Evolutionary conservation across 2,888 invertebrate species (phyloP).

Genomic region (Pandemis corylana): DNA sequence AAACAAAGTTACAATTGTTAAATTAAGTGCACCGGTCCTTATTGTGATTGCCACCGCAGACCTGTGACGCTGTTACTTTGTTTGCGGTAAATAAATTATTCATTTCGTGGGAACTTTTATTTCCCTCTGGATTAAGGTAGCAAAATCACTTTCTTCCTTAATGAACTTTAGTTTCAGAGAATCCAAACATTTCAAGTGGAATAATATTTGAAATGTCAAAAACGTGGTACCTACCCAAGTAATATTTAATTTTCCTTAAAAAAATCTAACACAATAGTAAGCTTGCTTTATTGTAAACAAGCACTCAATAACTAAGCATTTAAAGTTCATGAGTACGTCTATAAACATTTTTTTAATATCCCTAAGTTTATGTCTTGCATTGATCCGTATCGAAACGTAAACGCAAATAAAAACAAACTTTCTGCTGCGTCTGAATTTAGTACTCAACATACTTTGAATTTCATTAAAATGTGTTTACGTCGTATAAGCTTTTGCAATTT

Average conservation of each 20-base stretch:
- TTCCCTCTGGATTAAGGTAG: constrained; percentile 24
- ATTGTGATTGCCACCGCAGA: constrained; percentile 6
- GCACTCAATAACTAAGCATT: no score
- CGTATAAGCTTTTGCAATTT: neutral
- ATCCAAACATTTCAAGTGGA: neutral
- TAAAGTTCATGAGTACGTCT: no score
- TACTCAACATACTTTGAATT: neutral
- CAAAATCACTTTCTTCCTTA: constrained; percentile 4
- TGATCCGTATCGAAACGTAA: neutral
- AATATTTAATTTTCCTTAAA: no score
- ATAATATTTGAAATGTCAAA: neutral
- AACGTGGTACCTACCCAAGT: no score
- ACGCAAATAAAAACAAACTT: neutral
- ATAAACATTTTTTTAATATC: no score
- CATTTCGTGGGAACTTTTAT: constrained; percentile 19
- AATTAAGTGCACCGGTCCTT: neutral
- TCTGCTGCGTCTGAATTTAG: neutral
- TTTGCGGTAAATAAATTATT: constrained; percentile 15
- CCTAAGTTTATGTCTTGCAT: neutral
- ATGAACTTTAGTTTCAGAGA: constrained; percentile 1
- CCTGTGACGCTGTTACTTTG: neutral
- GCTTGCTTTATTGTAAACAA: no score
- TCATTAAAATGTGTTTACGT: neutral
- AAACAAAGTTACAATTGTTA: constrained; percentile 3
- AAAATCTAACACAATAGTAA: no score